Base-by-base conservation (phyloP, 1,140 invertebrate species). In the Chrysoperla carnea region DNA sequence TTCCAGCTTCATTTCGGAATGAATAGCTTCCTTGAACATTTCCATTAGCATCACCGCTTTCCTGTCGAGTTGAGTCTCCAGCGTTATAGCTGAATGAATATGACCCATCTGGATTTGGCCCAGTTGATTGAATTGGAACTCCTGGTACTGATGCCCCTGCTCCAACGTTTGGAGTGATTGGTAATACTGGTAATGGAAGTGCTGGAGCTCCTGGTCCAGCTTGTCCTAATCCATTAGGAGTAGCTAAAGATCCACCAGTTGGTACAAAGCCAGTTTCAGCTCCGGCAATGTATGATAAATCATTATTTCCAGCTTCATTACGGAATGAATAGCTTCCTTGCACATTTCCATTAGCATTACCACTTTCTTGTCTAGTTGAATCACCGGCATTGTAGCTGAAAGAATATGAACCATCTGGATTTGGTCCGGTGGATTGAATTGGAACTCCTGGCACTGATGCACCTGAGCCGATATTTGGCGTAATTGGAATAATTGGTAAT, bases 21-120 rank as follows among this genome's bases (percentile, higher is more conserved):
- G 48, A 47, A 38, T 50, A 55, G 8, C 42, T 43, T 8, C 53
- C 53, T 11, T 45, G 44, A 1, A 55, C 50, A 39, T 53, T 55
- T 6, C 52, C 52, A 29, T 38, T 46, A 4, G 46, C 37, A 44
- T 55, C 53, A 9, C 48, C 43, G 6, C 44, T 43, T 44, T 55
- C 51, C 29, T 48, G 40, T n/a, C 51, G 29, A 8, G 47, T 42
- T 36, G 47, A 45, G n/a, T 48, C 47, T 7, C 46, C 47, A 29
- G 51, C 42, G 29, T 48, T 40, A 29, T 50, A 55, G 6, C 44
- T 40, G 39, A 55, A 53, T 27, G 48, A 46, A 36, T 55, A 55
- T 8, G 53, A 55, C 1, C 48, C 46, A 41, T 53, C 52, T 11
- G 31, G 31, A 33, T 12, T 33, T 11, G 8, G 8, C 2, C 31